These are phyloP conservation scores for Saturnia japonica DNA, from an alignment of 2,888 invertebrate species.

Conservation along the genomic window DNA sequence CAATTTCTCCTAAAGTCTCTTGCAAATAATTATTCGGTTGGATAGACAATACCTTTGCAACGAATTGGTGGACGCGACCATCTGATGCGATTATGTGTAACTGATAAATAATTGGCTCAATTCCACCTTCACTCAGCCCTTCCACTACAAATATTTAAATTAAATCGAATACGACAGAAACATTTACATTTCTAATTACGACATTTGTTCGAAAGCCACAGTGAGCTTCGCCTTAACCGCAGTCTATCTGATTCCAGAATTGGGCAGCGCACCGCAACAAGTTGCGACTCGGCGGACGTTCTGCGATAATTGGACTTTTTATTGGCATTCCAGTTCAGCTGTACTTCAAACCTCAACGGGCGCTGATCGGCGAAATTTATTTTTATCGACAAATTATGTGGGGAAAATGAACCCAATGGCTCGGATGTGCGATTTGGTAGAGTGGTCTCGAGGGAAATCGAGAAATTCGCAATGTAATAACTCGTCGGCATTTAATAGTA, in stretches of 20 bases:
- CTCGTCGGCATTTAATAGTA: not conserved
- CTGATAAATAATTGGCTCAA: not conserved
- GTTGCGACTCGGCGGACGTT: slow-evolving; percentile 29
- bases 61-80: not conserved
- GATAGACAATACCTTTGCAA: not conserved
- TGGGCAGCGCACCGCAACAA: slow-evolving; percentile 30
- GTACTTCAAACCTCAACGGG: slow-evolving; percentile 20
- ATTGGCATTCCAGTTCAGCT: slow-evolving; percentile 36
- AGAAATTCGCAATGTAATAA: not conserved
- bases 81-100: not conserved
- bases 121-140: not conserved
- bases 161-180: not conserved
- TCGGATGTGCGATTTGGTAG: not conserved
- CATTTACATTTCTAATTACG: not conserved
- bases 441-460: not conserved
- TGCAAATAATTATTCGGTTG: not conserved
- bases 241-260: slow-evolving; percentile 18
- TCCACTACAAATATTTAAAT: not conserved
- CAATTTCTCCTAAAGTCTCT: not conserved
- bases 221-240: slow-evolving; percentile 31
- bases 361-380: slow-evolving; percentile 16
- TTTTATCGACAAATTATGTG: slow-evolving; percentile 17
- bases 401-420: not conserved
- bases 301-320: slow-evolving; percentile 37
- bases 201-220: not conserved